phyloP scores from a whole-genome alignment of 2,113 vertebrate species.

The Planiliza haematocheilus region DNA sequence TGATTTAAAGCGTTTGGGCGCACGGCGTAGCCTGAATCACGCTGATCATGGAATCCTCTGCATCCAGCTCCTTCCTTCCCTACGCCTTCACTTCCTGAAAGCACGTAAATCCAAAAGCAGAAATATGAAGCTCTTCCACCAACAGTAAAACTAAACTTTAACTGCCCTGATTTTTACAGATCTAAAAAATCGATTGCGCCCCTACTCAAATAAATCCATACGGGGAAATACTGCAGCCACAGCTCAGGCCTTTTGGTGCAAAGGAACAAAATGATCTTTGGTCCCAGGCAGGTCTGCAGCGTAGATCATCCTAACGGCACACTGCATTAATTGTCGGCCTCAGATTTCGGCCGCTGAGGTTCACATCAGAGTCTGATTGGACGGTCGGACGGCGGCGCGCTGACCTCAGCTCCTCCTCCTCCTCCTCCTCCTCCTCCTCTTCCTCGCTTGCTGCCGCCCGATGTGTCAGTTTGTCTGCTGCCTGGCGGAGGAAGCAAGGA shows the following conservation, averaged over 20 bases:
- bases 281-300: no score
- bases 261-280: no score
- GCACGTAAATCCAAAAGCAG: background rate
- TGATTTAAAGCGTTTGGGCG: slow-evolving; percentile 30
- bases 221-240: no score
- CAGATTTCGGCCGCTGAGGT: slow-evolving; percentile 28
- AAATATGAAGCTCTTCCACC: background rate
- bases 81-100: background rate
- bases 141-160: background rate
- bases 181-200: background rate
- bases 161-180: background rate
- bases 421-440: slow-evolving; percentile 6
- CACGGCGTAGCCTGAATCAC: slow-evolving; percentile 4
- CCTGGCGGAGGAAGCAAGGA: slow-evolving; percentile 42
- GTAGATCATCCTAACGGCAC: slow-evolving; percentile 10
- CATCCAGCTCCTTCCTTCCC: background rate
- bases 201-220: background rate
- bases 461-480: slow-evolving; percentile 46
- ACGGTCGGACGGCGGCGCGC: background rate
- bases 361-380: slow-evolving; percentile 6
- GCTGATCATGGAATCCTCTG: background rate
- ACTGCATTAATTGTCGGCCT: slow-evolving; percentile 24
- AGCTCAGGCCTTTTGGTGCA: no score
- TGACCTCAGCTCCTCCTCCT: slow-evolving; percentile 22
- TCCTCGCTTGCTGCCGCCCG: background rate